Evolutionary conservation across 2,888 invertebrate species (phyloP).

Genomic region (Hemistola chrysoprasaria): DNA sequence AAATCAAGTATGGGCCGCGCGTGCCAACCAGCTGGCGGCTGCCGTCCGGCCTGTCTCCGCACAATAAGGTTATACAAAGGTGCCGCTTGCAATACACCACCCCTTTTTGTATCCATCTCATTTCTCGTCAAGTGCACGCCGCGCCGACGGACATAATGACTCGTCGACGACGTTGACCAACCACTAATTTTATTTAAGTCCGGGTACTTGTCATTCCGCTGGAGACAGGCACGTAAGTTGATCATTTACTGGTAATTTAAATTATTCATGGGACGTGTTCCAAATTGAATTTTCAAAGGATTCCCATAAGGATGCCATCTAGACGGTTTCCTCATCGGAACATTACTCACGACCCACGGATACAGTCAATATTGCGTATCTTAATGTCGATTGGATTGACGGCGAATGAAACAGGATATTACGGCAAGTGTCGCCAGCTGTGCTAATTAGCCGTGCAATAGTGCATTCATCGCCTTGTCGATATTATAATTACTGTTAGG

Average conservation of each 20-base stretch:
- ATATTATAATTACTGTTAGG: conserved; percentile 17
- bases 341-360: conserved; percentile 6
- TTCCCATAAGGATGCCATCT: conserved; percentile 11
- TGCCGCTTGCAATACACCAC: conserved; percentile 45
- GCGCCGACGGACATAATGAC: conserved; percentile 16
- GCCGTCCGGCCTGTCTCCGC: conserved; percentile 49
- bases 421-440: conserved; percentile 12
- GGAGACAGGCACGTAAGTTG: conserved; percentile 11
- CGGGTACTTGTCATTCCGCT: conserved; percentile 16
- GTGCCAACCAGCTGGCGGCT: conserved; percentile 53
- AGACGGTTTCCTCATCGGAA: conserved; percentile 11
- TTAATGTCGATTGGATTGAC: conserved; percentile 4
- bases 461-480: conserved; percentile 16
- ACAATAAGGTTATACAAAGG: conserved; percentile 62
- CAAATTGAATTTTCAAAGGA: conserved; percentile 15
- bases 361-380: conserved; percentile 10
- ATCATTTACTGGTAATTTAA: conserved; percentile 15
- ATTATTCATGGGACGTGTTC: conserved; percentile 15
- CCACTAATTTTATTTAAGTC: conserved; percentile 22
- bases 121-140: conserved; percentile 20
- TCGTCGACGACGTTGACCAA: conserved; percentile 15
- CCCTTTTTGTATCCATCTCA: conserved; percentile 30
- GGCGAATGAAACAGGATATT: conserved; percentile 9
- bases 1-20: conserved; percentile 80
- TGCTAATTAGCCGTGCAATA: conserved; percentile 13